These are phyloP conservation scores for Pseudomyrmex pallidus DNA, from an alignment of 1,140 invertebrate genomes.

Conservation along the genomic window DNA sequence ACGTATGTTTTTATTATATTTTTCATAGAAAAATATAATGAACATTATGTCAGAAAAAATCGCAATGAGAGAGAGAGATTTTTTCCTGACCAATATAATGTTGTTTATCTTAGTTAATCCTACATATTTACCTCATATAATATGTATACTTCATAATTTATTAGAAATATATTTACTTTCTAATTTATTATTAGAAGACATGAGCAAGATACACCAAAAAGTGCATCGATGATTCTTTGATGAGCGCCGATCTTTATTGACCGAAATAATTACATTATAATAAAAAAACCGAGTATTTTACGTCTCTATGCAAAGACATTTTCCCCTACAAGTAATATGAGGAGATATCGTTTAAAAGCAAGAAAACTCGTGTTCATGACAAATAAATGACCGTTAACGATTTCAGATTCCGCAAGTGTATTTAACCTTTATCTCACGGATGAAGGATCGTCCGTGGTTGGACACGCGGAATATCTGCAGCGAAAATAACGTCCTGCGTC, in stretches of 20 bases:
- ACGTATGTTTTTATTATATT: constrained; percentile 1
- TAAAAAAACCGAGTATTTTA: no score
- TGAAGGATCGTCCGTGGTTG: neutral
- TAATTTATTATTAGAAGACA: constrained; percentile 12
- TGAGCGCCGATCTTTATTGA: neutral
- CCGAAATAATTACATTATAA: constrained; percentile 10
- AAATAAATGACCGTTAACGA: constrained; percentile 24
- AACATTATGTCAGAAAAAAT: neutral
- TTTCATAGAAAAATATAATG: constrained; percentile 62
- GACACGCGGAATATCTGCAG: neutral
- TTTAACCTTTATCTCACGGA: constrained; percentile 28
- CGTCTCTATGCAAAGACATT: no score
- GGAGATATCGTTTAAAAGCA: neutral
- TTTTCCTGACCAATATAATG: neutral
- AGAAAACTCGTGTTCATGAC: neutral
- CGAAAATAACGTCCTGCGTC: constrained; percentile 33
- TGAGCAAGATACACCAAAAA: neutral
- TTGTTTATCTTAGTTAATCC: neutral
- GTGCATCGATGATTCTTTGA: neutral
- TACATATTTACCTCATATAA: neutral
- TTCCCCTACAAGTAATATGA: neutral
- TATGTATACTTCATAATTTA: neutral
- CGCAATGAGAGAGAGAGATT: constrained; percentile 1
- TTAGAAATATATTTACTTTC: neutral
- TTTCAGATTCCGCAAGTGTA: constrained; percentile 17